These are phyloP conservation scores for Lophius americanus DNA, from an alignment of 2,797 vertebrate species.

Conservation along the genomic window DNA sequence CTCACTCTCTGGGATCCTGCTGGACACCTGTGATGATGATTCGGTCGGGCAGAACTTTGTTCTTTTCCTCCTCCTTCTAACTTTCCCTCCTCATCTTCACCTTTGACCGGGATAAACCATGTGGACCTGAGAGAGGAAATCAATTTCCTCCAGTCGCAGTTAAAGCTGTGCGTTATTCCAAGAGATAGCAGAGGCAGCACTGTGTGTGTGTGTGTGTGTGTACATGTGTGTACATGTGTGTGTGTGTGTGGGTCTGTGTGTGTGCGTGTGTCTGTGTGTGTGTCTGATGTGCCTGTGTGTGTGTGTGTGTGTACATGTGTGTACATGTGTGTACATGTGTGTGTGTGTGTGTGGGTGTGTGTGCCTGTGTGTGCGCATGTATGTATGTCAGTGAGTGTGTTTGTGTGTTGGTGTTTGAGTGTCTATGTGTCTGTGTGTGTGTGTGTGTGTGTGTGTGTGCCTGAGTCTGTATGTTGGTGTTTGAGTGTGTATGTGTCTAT, in stretches of 20 bases:
- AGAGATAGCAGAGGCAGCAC: slow-evolving; percentile 23
- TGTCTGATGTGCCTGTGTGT: not conserved
- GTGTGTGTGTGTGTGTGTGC: too few species aligned
- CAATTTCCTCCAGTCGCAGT: slow-evolving; percentile 29
- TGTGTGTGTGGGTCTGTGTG: slow-evolving; percentile 19
- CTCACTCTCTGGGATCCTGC: too few species aligned
- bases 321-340: not conserved
- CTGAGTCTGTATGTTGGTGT: too few species aligned
- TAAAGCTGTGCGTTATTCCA: slow-evolving; percentile 10
- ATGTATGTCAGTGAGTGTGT: too few species aligned
- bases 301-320: slow-evolving; percentile 12
- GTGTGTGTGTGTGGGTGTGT: slow-evolving; percentile 12
- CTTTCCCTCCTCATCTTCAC: slow-evolving; percentile 4
- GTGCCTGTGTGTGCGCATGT: not conserved
- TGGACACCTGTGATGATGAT: too few species aligned
- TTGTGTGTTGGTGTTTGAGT: too few species aligned
- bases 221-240: slow-evolving; percentile 33
- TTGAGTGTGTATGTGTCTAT: too few species aligned
- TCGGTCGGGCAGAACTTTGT: too few species aligned
- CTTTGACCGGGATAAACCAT: slow-evolving; percentile 29
- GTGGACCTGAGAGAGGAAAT: slow-evolving; percentile 27
- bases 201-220: slow-evolving; percentile 3
- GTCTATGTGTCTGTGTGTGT: too few species aligned
- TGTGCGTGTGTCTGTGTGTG: slow-evolving; percentile 5
- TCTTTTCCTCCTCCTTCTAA: not conserved